Evolutionary conservation across 2,888 invertebrate genomes (phyloP).

Genomic region (Harpagoxenus sublaevis): DNA sequence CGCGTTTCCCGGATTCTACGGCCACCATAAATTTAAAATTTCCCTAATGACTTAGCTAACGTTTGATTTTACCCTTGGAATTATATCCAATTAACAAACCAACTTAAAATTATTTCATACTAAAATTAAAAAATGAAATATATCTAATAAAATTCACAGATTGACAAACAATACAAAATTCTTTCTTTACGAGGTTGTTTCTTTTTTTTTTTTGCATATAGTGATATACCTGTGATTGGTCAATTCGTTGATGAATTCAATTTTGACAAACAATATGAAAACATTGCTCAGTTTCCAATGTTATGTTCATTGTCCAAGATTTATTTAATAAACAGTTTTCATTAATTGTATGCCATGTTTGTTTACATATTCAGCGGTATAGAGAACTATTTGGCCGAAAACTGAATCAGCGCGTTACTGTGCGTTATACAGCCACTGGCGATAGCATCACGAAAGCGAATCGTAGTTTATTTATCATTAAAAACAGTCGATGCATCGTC

Average conservation of each 20-base stretch:
- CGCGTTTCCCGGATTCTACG: neutral
- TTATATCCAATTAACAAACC: neutral
- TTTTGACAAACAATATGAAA: neutral
- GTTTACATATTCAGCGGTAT: slow-evolving; percentile 40
- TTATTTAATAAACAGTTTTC: slow-evolving; percentile 11
- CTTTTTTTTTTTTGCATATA: neutral
- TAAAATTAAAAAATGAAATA: neutral
- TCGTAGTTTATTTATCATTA: slow-evolving; percentile 63
- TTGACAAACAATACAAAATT: neutral
- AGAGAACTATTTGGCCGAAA: slow-evolving; percentile 53
- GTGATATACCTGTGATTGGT: neutral
- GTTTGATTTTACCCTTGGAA: neutral
- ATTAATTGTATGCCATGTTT: neutral
- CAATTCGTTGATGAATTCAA: neutral
- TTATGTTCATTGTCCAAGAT: neutral
- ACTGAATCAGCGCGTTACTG: slow-evolving; percentile 63
- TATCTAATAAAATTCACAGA: neutral
- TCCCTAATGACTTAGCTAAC: slow-evolving; percentile 4
- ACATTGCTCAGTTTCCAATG: neutral
- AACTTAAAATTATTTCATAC: neutral
- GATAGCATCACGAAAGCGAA: slow-evolving; percentile 59
- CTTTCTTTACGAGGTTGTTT: neutral
- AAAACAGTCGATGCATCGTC: slow-evolving; percentile 50
- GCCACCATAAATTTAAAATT: neutral
- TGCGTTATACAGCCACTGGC: slow-evolving; percentile 49